phyloP scores from a whole-genome alignment of 2,113 vertebrate species.

The Colaptes auratus region DNA sequence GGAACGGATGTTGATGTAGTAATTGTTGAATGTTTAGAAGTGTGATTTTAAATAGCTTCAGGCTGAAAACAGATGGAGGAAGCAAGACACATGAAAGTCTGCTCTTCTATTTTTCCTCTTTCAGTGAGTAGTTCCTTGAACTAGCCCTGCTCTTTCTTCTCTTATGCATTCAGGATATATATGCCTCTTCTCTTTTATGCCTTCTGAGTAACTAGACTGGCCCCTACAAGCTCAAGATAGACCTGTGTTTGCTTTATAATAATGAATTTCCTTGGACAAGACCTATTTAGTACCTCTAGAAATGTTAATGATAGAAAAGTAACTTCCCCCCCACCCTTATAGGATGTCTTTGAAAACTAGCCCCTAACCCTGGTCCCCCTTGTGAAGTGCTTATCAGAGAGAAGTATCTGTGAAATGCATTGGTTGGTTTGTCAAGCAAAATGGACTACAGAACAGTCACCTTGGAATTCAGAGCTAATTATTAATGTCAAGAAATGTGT shows the following conservation, averaged over 20 bases:
- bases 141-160: background rate
- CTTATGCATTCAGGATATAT: background rate
- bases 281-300: background rate
- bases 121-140: background rate
- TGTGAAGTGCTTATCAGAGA: background rate
- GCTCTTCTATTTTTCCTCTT: background rate
- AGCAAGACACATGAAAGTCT: background rate
- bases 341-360: background rate
- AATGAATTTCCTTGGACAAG: background rate
- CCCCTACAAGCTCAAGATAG: background rate
- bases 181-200: background rate
- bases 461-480: background rate
- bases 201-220: background rate
- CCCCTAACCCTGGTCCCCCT: background rate
- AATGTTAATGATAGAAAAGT: background rate
- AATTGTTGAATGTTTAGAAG: background rate
- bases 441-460: background rate
- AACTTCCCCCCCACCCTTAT: background rate
- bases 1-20: background rate
- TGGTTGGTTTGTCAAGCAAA: background rate
- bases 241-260: background rate
- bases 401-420: background rate
- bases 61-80: background rate
- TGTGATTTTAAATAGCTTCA: background rate
- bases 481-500: background rate